Evolutionary conservation across 2,888 invertebrate genomes (phyloP).

Genomic region (Pelosia muscerda): DNA sequence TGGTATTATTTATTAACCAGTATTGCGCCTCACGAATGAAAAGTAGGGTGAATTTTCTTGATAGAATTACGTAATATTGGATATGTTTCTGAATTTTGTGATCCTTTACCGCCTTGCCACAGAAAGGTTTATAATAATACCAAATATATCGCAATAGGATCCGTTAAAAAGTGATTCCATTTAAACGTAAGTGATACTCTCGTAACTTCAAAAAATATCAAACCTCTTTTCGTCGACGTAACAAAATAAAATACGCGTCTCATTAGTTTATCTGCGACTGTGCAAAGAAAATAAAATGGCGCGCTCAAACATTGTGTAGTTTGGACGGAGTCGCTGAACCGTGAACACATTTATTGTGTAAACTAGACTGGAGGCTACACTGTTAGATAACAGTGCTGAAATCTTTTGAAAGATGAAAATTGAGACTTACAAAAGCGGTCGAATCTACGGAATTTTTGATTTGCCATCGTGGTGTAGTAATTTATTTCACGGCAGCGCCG

Average conservation of each 20-base stretch:
- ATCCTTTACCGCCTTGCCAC: no score
- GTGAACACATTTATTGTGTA: conserved; percentile 26
- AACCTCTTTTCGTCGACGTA: background rate
- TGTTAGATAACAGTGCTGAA: conserved; percentile 4
- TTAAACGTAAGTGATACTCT: no score
- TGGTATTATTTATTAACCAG: conserved; percentile 57
- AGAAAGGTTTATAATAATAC: no score
- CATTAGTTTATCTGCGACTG: conserved; percentile 18
- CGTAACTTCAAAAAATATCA: background rate
- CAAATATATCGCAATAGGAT: no score
- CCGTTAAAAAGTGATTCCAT: no score
- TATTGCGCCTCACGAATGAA: conserved; percentile 44
- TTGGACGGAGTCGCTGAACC: conserved; percentile 23
- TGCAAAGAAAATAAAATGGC: conserved; percentile 25
- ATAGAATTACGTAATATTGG: conserved; percentile 15
- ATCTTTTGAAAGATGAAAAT: background rate
- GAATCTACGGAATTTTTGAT: no score
- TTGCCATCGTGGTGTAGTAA: no score
- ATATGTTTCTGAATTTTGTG: background rate
- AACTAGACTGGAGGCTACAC: background rate
- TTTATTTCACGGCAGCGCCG: no score
- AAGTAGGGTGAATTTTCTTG: conserved; percentile 28
- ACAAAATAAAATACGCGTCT: conserved; percentile 10
- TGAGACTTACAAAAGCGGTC: background rate
- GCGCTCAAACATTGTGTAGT: conserved; percentile 29